Conservation (phyloP, 1,140 invertebrate genomes). For the Dermatophagoides farinae region DNA sequence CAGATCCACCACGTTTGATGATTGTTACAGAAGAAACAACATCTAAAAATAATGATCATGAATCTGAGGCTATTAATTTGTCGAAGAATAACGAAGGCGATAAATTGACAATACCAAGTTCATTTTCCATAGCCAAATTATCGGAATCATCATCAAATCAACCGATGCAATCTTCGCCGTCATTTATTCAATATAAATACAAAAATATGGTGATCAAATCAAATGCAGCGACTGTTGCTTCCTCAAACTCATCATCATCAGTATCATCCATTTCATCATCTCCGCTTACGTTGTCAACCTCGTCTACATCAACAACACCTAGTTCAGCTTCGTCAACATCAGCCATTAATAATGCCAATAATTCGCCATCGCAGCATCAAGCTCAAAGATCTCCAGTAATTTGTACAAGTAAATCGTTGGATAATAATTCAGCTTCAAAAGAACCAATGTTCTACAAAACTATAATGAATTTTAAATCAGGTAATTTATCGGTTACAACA, state of each 20-base stretch:
- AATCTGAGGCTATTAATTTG: no score
- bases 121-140: no score
- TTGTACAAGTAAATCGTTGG: background rate
- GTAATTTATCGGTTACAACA: constrained; percentile 5
- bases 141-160: no score
- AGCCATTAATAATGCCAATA: background rate
- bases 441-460: constrained; percentile 1
- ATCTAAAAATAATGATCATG: no score
- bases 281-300: background rate
- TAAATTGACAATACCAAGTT: no score
- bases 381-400: constrained; percentile 12
- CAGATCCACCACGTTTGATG: no score
- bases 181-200: no score
- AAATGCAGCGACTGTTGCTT: no score
- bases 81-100: no score
- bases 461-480: constrained; percentile 8
- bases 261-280: background rate
- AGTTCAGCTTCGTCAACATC: background rate
- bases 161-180: no score
- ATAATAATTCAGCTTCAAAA: background rate
- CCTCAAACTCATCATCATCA: background rate
- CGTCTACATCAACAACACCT: background rate
- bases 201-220: no score
- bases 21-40: no score
- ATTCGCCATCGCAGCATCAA: background rate